Conservation (phyloP, 2,888 invertebrate species). For the Drosophila siamana region DNA sequence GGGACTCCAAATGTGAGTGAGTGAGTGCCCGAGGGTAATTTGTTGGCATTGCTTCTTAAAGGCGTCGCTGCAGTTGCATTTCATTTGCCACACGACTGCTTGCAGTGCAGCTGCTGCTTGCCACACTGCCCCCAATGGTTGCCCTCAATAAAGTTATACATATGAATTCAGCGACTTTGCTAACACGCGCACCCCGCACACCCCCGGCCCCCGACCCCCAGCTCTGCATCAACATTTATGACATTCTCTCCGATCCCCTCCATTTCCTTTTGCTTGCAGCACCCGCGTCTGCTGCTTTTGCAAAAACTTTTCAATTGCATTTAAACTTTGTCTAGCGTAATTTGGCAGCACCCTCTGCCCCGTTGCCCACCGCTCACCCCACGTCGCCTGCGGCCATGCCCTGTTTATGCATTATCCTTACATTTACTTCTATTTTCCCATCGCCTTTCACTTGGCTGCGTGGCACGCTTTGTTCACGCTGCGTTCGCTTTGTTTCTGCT, state of each 20-base stretch:
- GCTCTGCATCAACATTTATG: constrained; percentile 67
- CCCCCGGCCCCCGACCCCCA: too few species aligned
- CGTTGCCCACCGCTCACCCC: background rate
- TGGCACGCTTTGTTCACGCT: constrained; percentile 51
- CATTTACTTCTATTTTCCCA: constrained; percentile 30
- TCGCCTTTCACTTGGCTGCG: constrained; percentile 34
- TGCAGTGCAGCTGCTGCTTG: background rate
- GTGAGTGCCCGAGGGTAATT: constrained; percentile 30
- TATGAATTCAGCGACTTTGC: constrained; percentile 62
- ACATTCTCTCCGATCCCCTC: constrained; percentile 20
- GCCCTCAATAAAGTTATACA: constrained; percentile 66
- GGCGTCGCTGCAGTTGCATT: constrained; percentile 33
- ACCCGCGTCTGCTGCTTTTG: constrained; percentile 18
- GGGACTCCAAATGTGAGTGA: background rate
- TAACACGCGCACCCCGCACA: too few species aligned
- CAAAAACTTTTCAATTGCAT: constrained; percentile 73
- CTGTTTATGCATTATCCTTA: constrained; percentile 46
- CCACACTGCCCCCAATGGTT: constrained; percentile 27
- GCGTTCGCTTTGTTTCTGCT: constrained; percentile 46
- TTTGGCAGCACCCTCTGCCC: constrained; percentile 38
- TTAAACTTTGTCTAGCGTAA: constrained; percentile 67
- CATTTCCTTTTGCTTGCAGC: constrained; percentile 5
- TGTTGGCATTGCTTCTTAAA: constrained; percentile 25
- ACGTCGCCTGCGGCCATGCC: constrained; percentile 20
- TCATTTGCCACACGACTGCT: constrained; percentile 23